Percentiles rank a stretch among this genome's conserved stretches.
Conservation (phyloP, 2,797 vertebrate species). For the Phataginus tetradactyla region DNA sequence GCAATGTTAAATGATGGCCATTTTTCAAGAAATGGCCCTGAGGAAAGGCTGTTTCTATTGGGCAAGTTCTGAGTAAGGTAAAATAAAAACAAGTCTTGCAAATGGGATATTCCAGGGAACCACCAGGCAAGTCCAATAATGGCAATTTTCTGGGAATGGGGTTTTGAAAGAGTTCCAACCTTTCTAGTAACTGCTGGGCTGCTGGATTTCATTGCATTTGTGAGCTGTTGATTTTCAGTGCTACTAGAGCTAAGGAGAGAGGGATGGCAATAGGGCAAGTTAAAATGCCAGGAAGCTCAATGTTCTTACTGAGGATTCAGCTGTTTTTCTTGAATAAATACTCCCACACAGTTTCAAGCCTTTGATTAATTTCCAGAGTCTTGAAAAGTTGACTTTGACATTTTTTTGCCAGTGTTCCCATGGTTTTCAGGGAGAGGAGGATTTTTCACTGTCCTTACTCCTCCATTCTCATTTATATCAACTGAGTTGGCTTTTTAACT, state of each 20-base stretch:
- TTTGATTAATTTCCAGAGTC: constrained; percentile 3
- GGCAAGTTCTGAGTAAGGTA: not conserved
- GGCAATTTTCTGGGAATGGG: not conserved
- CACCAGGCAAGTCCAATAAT: not conserved
- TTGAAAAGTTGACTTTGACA: not conserved
- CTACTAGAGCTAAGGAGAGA: not conserved
- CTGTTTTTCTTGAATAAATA: not conserved
- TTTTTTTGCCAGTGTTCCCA: not conserved
- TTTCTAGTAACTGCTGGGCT: not conserved
- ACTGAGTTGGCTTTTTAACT: not conserved
- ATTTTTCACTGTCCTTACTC: not conserved
- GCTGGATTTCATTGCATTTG: not conserved
- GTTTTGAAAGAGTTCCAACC: not conserved
- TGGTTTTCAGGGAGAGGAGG: not conserved
- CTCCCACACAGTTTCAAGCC: not conserved
- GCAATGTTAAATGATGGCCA: not conserved
- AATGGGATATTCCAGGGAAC: not conserved
- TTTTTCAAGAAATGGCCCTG: not conserved
- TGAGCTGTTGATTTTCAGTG: not conserved
- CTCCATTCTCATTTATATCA: not conserved
- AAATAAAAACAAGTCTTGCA: not conserved
- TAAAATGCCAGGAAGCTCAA: not conserved
- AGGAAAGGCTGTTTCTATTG: not conserved
- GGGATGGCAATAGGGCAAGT: not conserved
- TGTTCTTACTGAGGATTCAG: not conserved